phyloP scores from a whole-genome alignment of 2,888 invertebrate genomes.

The Strigamia maritima region DNA sequence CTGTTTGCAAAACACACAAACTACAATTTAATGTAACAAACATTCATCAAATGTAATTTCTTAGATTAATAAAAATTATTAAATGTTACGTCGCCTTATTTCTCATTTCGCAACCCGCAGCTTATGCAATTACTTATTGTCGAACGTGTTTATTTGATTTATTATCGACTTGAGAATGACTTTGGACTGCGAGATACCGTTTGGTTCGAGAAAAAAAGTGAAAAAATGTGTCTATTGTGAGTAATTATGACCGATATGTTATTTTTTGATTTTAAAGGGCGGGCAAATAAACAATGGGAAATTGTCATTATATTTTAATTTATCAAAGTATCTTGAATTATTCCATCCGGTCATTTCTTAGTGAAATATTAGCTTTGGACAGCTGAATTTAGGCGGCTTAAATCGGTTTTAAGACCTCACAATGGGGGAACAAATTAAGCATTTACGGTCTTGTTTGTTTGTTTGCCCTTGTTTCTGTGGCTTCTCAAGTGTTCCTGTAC shows the following conservation, averaged over 20 bases:
- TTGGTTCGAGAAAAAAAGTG: neutral
- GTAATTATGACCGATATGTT: no score
- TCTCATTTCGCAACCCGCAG: neutral
- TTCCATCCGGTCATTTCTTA: slow-evolving; percentile 15
- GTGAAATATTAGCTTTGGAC: neutral
- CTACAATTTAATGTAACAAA: neutral
- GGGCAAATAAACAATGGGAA: neutral
- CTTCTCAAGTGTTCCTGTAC: neutral
- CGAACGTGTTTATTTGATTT: neutral
- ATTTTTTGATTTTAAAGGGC: neutral
- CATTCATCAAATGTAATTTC: slow-evolving; percentile 31
- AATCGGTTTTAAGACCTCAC: neutral
- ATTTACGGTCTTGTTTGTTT: neutral
- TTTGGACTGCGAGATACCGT: neutral
- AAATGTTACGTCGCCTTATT: neutral
- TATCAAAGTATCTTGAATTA: neutral
- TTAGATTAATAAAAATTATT: slow-evolving; percentile 33
- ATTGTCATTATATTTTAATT: neutral
- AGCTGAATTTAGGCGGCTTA: slow-evolving; percentile 8
- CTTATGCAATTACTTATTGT: neutral
- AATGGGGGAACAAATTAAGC: neutral
- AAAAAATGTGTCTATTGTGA: slow-evolving; percentile 12
- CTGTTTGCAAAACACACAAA: slow-evolving; percentile 18
- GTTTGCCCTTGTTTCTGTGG: neutral
- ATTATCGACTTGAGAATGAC: neutral